These are phyloP conservation scores for Melipona beecheii DNA, from an alignment of 2,888 invertebrate genomes.

Conservation along the genomic window DNA sequence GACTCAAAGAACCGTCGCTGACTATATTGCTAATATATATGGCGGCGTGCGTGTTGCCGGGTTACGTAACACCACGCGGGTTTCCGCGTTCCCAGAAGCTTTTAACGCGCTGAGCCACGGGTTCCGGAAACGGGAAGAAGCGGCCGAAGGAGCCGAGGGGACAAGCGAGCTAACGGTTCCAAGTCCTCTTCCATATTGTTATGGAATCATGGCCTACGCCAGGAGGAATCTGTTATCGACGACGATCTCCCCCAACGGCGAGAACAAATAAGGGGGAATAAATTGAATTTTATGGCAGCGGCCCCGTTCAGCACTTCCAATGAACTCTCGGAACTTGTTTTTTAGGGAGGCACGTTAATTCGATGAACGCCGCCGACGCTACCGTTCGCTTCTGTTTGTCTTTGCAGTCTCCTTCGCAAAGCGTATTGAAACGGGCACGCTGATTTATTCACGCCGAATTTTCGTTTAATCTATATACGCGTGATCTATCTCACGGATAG, in stretches of 20 bases:
- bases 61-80: slow-evolving; percentile 25
- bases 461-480: not conserved
- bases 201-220: slow-evolving; percentile 53
- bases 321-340: slow-evolving; percentile 11
- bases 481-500: too few species aligned
- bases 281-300: slow-evolving; percentile 66
- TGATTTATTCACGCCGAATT: not conserved
- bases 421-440: not conserved
- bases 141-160: slow-evolving; percentile 45
- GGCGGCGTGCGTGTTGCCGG: slow-evolving; percentile 14
- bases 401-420: not conserved
- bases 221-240: slow-evolving; percentile 60
- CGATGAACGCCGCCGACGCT: not conserved
- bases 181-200: slow-evolving; percentile 58
- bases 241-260: slow-evolving; percentile 58
- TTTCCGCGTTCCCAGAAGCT: slow-evolving; percentile 54
- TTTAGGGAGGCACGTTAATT: slow-evolving; percentile 23
- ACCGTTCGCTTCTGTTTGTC: not conserved
- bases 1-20: too few species aligned
- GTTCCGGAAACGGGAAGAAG: slow-evolving; percentile 67
- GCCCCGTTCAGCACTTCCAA: slow-evolving; percentile 21
- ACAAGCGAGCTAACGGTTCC: slow-evolving; percentile 57
- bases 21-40: not conserved
- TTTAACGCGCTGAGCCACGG: slow-evolving; percentile 33
- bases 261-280: slow-evolving; percentile 65